Percentiles rank a stretch among this genome's conserved stretches.
These are phyloP conservation scores for Patiria pectinifera DNA, from an alignment of 53 echinoderm and acorn worm species.

Conservation along the genomic window DNA sequence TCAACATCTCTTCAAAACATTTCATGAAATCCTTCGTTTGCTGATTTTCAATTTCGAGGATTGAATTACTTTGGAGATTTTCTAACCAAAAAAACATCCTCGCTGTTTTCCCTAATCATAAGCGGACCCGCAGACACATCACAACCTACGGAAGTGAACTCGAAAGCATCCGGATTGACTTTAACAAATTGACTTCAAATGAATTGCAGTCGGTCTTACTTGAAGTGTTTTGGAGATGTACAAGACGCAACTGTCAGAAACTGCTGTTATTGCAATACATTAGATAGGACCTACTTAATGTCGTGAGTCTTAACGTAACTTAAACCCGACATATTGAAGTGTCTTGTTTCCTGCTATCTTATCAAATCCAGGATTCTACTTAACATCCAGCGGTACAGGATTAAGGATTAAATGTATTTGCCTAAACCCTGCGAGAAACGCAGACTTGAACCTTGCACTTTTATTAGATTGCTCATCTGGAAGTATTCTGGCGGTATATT, in stretches of 20 bases:
- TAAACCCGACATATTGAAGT: background rate
- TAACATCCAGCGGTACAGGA: background rate
- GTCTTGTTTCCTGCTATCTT: background rate
- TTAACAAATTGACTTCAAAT: constrained; percentile 10
- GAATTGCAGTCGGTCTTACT: background rate
- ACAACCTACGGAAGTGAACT: background rate
- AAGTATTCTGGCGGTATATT: background rate
- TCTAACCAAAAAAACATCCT: background rate
- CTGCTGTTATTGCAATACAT: background rate
- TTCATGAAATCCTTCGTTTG: background rate
- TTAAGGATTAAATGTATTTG: background rate
- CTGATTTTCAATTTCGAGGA: background rate
- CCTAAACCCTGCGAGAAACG: background rate
- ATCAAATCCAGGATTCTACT: background rate
- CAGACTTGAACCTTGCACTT: background rate
- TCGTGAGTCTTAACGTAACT: background rate
- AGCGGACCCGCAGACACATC: background rate
- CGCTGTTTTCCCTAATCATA: background rate
- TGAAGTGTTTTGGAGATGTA: background rate
- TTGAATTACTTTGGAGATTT: background rate
- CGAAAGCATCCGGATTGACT: constrained; percentile 20
- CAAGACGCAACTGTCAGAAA: background rate
- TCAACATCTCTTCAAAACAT: background rate
- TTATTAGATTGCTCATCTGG: background rate
- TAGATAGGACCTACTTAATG: background rate